Conservation (phyloP, 2,797 vertebrate genomes). For the Hippocampus kuda region DNA sequence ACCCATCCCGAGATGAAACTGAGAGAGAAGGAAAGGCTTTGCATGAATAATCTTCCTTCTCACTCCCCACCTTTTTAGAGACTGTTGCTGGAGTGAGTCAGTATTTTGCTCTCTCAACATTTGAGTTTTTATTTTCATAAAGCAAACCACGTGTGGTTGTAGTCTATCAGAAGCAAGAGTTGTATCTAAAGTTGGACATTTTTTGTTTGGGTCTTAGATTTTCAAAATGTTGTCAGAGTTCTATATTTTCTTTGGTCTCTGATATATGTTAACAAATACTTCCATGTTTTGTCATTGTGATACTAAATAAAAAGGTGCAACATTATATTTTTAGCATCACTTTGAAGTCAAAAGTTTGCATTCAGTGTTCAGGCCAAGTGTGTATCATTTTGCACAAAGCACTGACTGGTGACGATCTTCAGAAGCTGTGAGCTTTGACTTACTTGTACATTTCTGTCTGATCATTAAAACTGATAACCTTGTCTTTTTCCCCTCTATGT, state of each 20-base stretch:
- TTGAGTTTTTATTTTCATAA: slow-evolving; percentile 52
- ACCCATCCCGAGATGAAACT: too few relatives aligned
- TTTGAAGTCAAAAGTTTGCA: slow-evolving; percentile 16
- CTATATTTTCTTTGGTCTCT: slow-evolving; percentile 43
- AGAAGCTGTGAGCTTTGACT: slow-evolving; percentile 13
- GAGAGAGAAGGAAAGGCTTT: slow-evolving; percentile 37
- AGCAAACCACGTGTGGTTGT: slow-evolving; percentile 17
- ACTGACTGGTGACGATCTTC: slow-evolving; percentile 11
- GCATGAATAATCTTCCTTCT: slow-evolving; percentile 45
- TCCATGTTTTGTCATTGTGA: slow-evolving; percentile 33
- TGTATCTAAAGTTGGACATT: slow-evolving; percentile 16
- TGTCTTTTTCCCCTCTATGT: neutral
- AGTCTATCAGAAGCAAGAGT: slow-evolving; percentile 27
- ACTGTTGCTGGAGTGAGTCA: neutral
- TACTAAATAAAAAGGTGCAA: slow-evolving; percentile 24
- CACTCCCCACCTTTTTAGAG: slow-evolving; percentile 17
- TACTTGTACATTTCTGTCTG: slow-evolving; percentile 15
- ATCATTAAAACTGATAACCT: slow-evolving; percentile 2
- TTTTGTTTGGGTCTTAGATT: slow-evolving; percentile 53
- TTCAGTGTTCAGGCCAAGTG: slow-evolving; percentile 16
- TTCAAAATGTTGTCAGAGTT: slow-evolving; percentile 46
- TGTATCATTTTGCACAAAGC: slow-evolving; percentile 10
- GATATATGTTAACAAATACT: slow-evolving; percentile 29
- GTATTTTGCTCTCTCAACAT: slow-evolving; percentile 8
- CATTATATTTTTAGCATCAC: slow-evolving; percentile 26